A percentile compares a stretch with the other conserved stretches of the same genome.
Conservation (phyloP, 2,888 invertebrate genomes). For the Hymenopus coronatus region DNA sequence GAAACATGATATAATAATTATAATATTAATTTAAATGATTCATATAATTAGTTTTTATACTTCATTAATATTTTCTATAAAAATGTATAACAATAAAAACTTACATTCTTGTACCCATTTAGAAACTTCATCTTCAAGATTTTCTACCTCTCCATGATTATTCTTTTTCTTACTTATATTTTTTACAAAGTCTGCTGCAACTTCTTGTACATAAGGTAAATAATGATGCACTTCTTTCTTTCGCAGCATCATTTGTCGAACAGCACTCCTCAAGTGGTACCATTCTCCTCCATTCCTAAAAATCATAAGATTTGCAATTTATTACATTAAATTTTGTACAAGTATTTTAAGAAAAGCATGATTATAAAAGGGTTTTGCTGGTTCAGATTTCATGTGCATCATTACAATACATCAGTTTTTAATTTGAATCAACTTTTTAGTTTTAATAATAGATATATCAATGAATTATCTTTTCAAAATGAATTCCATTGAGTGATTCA, state of each 20-base stretch:
- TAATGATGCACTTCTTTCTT: conserved; percentile 52
- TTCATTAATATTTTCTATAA: background rate
- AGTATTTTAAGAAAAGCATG: no score
- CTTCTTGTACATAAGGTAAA: conserved; percentile 46
- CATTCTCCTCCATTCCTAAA: conserved; percentile 55
- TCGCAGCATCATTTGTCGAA: conserved; percentile 53
- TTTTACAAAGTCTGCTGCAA: conserved; percentile 47
- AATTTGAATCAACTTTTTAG: no score
- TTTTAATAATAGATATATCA: no score
- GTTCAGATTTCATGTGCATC: background rate
- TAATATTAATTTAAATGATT: no score
- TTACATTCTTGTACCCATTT: conserved; percentile 53
- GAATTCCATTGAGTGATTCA: no score
- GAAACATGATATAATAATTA: no score
- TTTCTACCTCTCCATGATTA: conserved; percentile 39
- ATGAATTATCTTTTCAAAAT: no score
- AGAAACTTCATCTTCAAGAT: conserved; percentile 44
- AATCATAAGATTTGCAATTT: background rate
- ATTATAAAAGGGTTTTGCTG: no score
- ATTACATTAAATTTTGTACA: background rate
- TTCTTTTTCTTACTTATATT: conserved; percentile 42
- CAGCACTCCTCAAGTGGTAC: conserved; percentile 51
- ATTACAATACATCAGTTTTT: no score
- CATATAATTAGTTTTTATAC: no score
- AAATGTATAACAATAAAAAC: conserved; percentile 27